Evolutionary conservation across 2,888 invertebrate species (phyloP), one percentile per base, ranked within the genome.

Genomic region (Pristionchus arcanus): DNA sequence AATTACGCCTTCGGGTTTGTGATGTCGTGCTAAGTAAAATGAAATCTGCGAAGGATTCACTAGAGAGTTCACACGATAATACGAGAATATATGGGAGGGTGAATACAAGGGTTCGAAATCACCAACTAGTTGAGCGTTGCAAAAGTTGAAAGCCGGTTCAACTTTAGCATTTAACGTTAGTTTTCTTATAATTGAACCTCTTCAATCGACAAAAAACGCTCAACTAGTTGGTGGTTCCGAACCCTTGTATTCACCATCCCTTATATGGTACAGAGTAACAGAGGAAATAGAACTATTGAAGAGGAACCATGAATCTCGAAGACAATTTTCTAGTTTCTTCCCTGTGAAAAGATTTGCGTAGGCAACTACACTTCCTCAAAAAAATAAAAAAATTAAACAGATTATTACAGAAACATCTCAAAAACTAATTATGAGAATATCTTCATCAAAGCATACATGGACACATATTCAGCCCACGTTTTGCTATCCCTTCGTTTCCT

Each of bases 401-500:
- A 31, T 13, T 15, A 71, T 13, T 21, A 5, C 19, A 59, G 59
- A 59, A 9, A 55, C 4, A 71, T 71, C n/a, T n/a, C 2, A 34
- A 13, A 71, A 34, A 71, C 71, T 71, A 28, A 68, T 68, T 66
- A 21, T 9, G 25, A 59, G 25, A 21, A 59, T 15, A 59, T 25
- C 59, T 19, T 5, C 1, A 21, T 19, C 3, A 59, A 59, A 59
- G 59, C 59, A 21, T 25, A 59, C 2, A 59, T 25, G 13, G 19
- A 19, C 59, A 59, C 59, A 59, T 59, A 59, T 5, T 71, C 71
- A 5, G 19, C 28, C 71, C 71, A 71, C 34, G 71, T 71, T 71
- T 71, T 71, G 59, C 59, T 59, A 59, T 59, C 34, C 71, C 34
- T 31, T 19, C 71, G 71, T 71, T 71, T 71, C 71, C 71, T 71